phyloP scores from a whole-genome alignment of 2,888 invertebrate genomes.

The Trilocha varians region DNA sequence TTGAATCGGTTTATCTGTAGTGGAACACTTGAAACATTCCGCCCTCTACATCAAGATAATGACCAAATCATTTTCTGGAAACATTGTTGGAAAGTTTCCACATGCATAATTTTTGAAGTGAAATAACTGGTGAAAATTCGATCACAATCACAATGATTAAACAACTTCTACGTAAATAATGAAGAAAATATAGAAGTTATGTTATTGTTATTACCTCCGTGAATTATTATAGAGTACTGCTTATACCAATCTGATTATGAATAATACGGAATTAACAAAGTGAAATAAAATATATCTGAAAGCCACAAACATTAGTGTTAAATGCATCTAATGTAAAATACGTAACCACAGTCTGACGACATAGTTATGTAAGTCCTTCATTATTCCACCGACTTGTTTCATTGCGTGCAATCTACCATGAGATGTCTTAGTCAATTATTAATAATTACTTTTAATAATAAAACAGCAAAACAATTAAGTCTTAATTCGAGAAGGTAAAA shows the following conservation, averaged over 20 bases:
- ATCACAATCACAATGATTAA: too few species aligned
- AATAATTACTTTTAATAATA: background rate
- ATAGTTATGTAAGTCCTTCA: background rate
- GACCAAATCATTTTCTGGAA: background rate
- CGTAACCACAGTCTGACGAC: background rate
- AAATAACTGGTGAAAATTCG: too few species aligned
- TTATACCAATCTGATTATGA: too few species aligned
- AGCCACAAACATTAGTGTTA: background rate
- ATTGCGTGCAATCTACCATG: background rate
- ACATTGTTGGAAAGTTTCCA: background rate
- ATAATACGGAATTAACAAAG: too few species aligned
- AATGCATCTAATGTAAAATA: background rate
- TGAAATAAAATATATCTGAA: too few species aligned
- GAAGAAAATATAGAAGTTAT: too few species aligned
- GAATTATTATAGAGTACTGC: too few species aligned
- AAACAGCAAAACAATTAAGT: too few species aligned
- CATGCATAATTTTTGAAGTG: too few species aligned
- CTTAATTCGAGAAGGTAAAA: too few species aligned
- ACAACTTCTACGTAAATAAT: too few species aligned
- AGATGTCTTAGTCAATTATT: background rate
- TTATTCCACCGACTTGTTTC: background rate
- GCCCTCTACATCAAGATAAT: background rate
- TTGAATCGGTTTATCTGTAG: background rate
- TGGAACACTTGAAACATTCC: background rate
- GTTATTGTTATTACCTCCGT: too few species aligned